Evolutionary conservation across 2,113 vertebrate genomes (phyloP).

Genomic region (Morone saxatilis): DNA sequence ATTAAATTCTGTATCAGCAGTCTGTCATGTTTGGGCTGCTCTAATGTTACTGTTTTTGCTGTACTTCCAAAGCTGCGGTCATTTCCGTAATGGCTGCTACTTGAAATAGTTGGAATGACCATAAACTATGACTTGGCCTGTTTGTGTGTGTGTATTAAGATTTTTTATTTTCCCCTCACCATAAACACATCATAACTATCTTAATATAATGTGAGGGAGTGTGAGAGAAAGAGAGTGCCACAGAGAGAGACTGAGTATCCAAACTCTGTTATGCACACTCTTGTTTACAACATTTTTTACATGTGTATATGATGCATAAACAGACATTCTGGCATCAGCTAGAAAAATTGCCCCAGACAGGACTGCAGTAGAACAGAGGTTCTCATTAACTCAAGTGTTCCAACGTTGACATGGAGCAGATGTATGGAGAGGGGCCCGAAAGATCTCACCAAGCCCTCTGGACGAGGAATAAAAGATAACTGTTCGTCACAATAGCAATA

Average conservation of each 20-base stretch:
- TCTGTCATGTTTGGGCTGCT: conserved; percentile 20
- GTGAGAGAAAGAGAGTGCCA: not conserved
- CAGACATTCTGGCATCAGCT: conserved; percentile 4
- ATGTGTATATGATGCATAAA: conserved; percentile 33
- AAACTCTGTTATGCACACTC: not conserved
- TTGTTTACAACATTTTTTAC: conserved; percentile 13
- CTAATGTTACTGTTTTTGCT: not conserved
- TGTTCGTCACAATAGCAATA: conserved; percentile 28
- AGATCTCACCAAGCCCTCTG: conserved; percentile 24
- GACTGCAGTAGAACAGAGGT: conserved; percentile 29
- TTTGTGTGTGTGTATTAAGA: not conserved
- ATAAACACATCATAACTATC: conserved; percentile 61
- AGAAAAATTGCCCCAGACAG: conserved; percentile 1
- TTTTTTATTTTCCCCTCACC: conserved; percentile 15
- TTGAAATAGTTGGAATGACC: conserved; percentile 25
- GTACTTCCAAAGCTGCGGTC: conserved; percentile 13
- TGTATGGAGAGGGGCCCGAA: conserved; percentile 49
- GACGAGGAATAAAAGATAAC: conserved; percentile 41
- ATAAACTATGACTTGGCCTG: conserved; percentile 22
- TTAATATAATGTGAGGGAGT: not conserved
- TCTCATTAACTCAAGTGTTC: conserved; percentile 36
- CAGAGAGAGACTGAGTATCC: not conserved
- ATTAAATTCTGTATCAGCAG: conserved; percentile 6
- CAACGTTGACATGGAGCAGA: conserved; percentile 53
- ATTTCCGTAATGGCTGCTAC: conserved; percentile 28